Evolutionary conservation across 2,797 vertebrate genomes (phyloP).

Genomic region (Falco columbarius): DNA sequence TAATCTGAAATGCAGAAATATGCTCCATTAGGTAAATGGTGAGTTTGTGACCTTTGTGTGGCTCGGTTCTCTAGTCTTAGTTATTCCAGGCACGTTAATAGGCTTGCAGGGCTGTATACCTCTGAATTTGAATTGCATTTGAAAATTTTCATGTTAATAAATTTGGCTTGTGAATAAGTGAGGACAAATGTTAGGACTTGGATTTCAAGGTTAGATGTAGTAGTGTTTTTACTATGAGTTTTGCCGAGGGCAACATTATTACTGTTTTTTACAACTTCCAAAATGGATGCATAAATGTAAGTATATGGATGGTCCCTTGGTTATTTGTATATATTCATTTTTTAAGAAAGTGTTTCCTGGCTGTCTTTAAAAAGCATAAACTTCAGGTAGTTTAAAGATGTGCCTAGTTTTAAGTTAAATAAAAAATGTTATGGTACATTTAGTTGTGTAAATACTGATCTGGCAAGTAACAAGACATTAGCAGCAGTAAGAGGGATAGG

Average conservation of each 20-base stretch:
- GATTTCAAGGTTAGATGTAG: background rate
- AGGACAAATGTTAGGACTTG: background rate
- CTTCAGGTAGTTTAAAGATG: background rate
- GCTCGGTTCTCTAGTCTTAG: background rate
- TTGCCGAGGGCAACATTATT: background rate
- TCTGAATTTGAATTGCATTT: background rate
- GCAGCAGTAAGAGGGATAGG: background rate
- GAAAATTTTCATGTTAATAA: background rate
- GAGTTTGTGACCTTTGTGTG: background rate
- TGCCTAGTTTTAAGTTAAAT: background rate
- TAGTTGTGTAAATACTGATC: background rate
- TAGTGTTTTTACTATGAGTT: background rate
- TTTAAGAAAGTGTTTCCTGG: background rate
- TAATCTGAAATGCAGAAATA: background rate
- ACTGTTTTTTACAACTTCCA: background rate
- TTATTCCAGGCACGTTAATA: background rate
- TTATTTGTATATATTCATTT: background rate
- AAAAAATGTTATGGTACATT: background rate
- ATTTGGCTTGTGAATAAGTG: background rate
- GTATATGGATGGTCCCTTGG: background rate
- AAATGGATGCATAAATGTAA: background rate
- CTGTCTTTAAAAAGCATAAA: background rate
- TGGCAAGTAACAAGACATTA: background rate
- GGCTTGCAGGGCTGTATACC: background rate
- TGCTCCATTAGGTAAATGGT: background rate